Evolutionary conservation across 2,113 vertebrate genomes (phyloP).

Genomic region (Dipodomys merriami): DNA sequence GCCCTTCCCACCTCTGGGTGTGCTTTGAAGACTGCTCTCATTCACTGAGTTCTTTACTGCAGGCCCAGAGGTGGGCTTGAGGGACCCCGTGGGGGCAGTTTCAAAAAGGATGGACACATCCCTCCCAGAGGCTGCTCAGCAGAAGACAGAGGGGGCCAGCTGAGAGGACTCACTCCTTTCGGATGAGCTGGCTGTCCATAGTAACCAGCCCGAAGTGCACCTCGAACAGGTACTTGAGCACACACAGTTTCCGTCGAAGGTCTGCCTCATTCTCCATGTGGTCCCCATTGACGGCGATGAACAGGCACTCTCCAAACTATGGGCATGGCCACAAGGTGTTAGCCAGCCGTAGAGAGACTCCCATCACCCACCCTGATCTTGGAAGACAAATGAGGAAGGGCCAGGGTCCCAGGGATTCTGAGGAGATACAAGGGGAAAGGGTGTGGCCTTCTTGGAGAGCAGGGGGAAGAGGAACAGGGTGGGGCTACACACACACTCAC

Average conservation of each 20-base stretch:
- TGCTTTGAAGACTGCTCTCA: not conserved
- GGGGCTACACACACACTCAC: conserved; percentile 78
- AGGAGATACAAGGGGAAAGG: not conserved
- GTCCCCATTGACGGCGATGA: conserved; percentile 95
- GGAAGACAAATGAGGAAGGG: not conserved
- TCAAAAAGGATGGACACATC: too few species aligned
- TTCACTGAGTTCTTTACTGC: not conserved
- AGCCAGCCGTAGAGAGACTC: not conserved
- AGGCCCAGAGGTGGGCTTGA: too few species aligned
- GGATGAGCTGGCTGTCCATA: conserved; percentile 91
- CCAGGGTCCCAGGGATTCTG: not conserved
- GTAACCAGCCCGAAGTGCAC: conserved; percentile 94
- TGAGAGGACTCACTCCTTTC: conserved; percentile 88
- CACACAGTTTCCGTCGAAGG: conserved; percentile 93
- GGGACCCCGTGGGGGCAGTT: not conserved
- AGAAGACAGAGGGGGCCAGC: not conserved
- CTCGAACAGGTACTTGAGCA: conserved; percentile 94
- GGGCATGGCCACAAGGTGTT: not conserved
- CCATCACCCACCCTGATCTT: not conserved
- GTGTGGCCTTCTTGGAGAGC: fast-evolving
- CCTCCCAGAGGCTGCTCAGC: not conserved
- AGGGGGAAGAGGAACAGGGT: not conserved
- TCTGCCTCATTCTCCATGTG: conserved; percentile 92
- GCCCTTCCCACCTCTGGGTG: not conserved
- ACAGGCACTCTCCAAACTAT: conserved; percentile 96